Evolutionary conservation across 2,113 vertebrate species (phyloP).

Genomic region (Lethenteron camtschaticum): DNA sequence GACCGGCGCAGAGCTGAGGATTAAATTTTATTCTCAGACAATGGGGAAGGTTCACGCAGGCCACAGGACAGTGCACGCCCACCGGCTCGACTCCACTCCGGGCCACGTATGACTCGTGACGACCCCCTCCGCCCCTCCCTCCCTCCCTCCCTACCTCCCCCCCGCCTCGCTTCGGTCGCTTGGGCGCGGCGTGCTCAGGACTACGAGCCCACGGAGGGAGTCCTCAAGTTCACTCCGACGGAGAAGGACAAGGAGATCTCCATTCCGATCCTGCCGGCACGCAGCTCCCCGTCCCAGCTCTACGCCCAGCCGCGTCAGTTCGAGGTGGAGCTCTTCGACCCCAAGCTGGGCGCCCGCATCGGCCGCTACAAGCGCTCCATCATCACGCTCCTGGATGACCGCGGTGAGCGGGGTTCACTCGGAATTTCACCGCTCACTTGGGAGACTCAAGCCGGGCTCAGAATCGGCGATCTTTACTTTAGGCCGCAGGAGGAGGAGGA

Average conservation of each 20-base stretch:
- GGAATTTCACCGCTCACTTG: neutral
- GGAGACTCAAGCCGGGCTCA: too few relatives aligned
- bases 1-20: too few relatives aligned
- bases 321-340: constrained; percentile 54
- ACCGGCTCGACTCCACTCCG: too few relatives aligned
- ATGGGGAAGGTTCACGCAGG: too few relatives aligned
- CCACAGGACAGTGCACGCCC: too few relatives aligned
- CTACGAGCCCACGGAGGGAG: constrained; percentile 46
- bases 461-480: too few relatives aligned
- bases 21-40: too few relatives aligned
- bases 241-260: constrained; percentile 57
- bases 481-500: too few relatives aligned
- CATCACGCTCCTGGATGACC: constrained; percentile 40
- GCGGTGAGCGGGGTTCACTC: constrained; percentile 19
- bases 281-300: constrained; percentile 44
- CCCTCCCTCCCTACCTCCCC: too few relatives aligned
- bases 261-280: constrained; percentile 51
- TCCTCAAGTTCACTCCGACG: constrained; percentile 41
- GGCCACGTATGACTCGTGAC: too few relatives aligned
- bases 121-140: too few relatives aligned
- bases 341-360: constrained; percentile 52
- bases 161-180: too few relatives aligned
- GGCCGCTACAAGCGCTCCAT: constrained; percentile 54
- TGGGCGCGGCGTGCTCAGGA: constrained; percentile 27
- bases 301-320: constrained; percentile 56